Evolutionary conservation across 2,113 vertebrate species (phyloP).

Genomic region (Lophochroa leadbeateri): DNA sequence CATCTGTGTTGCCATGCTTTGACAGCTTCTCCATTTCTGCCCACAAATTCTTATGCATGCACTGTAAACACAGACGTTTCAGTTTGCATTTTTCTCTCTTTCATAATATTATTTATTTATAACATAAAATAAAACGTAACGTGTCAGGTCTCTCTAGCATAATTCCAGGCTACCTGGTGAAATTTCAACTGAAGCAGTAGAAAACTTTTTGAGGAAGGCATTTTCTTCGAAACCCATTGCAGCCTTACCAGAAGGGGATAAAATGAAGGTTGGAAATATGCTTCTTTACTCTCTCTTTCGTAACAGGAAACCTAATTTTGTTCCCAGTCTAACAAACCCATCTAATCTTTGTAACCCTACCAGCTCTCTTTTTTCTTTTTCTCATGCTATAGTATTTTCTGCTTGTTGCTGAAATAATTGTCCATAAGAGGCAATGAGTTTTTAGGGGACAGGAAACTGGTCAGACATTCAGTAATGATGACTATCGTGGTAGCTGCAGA

Average conservation of each 20-base stretch:
- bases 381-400: not conserved
- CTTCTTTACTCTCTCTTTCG: not conserved
- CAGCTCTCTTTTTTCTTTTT: constrained; percentile 7
- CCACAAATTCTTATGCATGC: not conserved
- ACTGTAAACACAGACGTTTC: not conserved
- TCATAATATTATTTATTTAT: constrained; percentile 18
- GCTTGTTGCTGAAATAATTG: not conserved
- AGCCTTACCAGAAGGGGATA: not conserved
- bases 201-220: not conserved
- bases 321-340: not conserved
- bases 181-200: not conserved
- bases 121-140: constrained; percentile 8
- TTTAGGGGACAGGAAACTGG: not conserved
- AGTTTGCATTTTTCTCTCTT: not conserved
- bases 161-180: not conserved
- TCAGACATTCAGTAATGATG: not conserved
- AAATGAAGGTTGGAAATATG: not conserved
- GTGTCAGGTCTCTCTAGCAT: not conserved
- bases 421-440: not conserved
- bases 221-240: not conserved
- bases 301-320: not conserved
- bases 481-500: not conserved
- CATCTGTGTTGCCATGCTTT: not conserved
- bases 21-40: constrained; percentile 4
- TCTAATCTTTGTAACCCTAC: not conserved